These are phyloP conservation scores for Dione juno DNA, from an alignment of 2,888 invertebrate species.

Conservation along the genomic window DNA sequence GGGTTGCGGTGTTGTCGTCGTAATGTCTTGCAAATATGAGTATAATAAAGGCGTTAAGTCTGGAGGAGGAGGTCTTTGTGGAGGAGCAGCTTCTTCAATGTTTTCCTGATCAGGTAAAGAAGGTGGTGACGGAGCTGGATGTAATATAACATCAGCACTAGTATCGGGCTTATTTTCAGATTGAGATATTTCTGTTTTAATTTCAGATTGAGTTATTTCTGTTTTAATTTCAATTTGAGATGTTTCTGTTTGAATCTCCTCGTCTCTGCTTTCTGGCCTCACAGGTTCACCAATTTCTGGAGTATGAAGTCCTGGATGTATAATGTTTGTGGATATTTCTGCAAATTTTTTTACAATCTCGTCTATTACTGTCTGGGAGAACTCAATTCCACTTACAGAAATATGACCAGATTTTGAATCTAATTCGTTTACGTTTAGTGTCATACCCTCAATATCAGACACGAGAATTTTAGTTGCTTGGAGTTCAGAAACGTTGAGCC, in stretches of 20 bases:
- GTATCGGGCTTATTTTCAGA: constrained; percentile 46
- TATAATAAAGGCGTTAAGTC: constrained; percentile 77
- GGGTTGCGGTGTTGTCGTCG: constrained; percentile 75
- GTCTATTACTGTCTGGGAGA: constrained; percentile 87
- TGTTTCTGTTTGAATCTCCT: constrained; percentile 58
- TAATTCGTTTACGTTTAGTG: constrained; percentile 88
- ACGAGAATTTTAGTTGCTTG: constrained; percentile 91
- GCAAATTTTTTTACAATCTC: constrained; percentile 85
- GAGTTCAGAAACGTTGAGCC: constrained; percentile 89
- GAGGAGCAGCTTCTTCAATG: constrained; percentile 62
- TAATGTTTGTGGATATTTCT: constrained; percentile 68
- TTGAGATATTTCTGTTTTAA: neutral
- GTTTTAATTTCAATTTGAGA: constrained; percentile 42
- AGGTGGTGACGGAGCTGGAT: constrained; percentile 40
- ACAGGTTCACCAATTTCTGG: constrained; percentile 52
- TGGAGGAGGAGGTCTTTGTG: constrained; percentile 78
- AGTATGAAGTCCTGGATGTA: constrained; percentile 44
- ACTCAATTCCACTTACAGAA: constrained; percentile 86
- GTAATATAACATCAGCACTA: constrained; percentile 44
- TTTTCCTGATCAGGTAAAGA: constrained; percentile 51
- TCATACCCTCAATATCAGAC: constrained; percentile 90
- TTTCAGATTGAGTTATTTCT: constrained; percentile 44
- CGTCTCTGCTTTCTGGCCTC: constrained; percentile 67
- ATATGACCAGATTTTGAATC: constrained; percentile 87
- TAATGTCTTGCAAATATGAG: constrained; percentile 81